These are phyloP conservation scores for Nasonia vitripennis DNA, from an alignment of 1,140 invertebrate species.

Conservation along the genomic window DNA sequence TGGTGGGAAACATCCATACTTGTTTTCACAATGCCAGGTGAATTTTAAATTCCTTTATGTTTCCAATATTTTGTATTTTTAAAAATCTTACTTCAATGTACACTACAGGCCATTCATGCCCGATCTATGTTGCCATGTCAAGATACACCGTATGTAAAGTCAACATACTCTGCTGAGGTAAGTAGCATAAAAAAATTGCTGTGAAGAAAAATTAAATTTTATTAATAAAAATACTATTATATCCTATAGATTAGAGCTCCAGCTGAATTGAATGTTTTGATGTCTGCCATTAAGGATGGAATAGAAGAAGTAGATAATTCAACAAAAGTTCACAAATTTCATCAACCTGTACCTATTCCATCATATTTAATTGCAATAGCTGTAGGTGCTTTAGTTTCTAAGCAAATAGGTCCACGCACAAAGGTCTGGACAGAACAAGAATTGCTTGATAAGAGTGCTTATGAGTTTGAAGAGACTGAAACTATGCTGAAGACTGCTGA, in stretches of 20 bases:
- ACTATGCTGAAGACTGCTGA: conserved; percentile 89
- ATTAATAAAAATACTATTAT: conserved; percentile 2
- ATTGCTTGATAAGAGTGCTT: conserved; percentile 88
- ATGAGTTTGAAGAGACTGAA: conserved; percentile 93
- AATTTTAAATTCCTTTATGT: conserved; percentile 20
- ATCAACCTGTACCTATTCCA: conserved; percentile 86
- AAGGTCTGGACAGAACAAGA: conserved; percentile 93
- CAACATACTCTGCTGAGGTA: conserved; percentile 89
- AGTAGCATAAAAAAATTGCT: not conserved
- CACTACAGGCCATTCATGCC: conserved; percentile 88
- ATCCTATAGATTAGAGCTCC: conserved; percentile 82
- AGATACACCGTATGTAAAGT: conserved; percentile 95
- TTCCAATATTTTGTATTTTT: not conserved
- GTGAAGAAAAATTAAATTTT: not conserved
- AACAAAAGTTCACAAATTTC: conserved; percentile 78
- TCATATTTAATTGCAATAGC: conserved; percentile 91
- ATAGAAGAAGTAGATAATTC: conserved; percentile 65
- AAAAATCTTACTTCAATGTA: conserved; percentile 43
- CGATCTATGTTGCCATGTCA: conserved; percentile 94
- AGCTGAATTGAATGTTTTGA: conserved; percentile 86
- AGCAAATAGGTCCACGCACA: conserved; percentile 85
- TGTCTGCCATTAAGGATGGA: conserved; percentile 88
- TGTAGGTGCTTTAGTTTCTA: conserved; percentile 87
- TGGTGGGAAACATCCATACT: conserved; percentile 90
- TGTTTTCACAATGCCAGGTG: conserved; percentile 95